Percentiles rank a stretch among this genome's conserved stretches.
Conservation (phyloP, 2,797 vertebrate species). For the Anniella stebbinsi region DNA sequence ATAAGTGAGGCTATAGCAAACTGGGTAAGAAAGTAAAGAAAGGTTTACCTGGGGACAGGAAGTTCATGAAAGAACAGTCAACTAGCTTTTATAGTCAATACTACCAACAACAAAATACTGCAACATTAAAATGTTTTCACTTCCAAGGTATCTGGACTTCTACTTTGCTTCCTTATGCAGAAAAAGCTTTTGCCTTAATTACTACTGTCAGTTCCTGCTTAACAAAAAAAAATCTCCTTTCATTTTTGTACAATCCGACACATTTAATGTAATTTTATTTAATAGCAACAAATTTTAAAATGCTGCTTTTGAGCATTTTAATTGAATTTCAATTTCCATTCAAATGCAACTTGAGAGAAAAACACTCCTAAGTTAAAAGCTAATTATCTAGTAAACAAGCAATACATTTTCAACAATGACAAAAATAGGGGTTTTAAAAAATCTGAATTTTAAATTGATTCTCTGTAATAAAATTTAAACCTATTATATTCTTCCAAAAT, state of each 20-base stretch:
- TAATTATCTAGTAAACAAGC: slow-evolving; percentile 37
- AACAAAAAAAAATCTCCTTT: slow-evolving; percentile 27
- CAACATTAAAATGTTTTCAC: not conserved
- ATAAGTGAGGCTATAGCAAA: not conserved
- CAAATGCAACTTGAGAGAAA: not conserved
- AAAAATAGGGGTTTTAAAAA: slow-evolving; percentile 5
- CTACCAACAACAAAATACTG: not conserved
- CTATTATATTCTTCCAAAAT: slow-evolving; percentile 1
- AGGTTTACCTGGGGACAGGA: not conserved
- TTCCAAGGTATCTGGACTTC: not conserved
- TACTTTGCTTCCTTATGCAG: not conserved
- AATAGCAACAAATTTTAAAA: slow-evolving; percentile 31
- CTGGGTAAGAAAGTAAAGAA: not conserved
- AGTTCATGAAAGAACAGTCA: not conserved
- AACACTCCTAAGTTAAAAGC: slow-evolving; percentile 11
- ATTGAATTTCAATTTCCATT: slow-evolving; percentile 32
- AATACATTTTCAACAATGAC: slow-evolving; percentile 25
- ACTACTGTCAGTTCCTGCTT: slow-evolving; percentile 11
- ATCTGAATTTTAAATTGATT: slow-evolving; percentile 28
- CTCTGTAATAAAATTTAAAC: slow-evolving; percentile 9
- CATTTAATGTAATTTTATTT: slow-evolving; percentile 34
- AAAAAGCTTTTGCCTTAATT: slow-evolving; percentile 28
- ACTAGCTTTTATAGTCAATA: not conserved
- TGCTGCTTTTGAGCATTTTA: slow-evolving; percentile 27
- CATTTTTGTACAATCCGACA: slow-evolving; percentile 17